Percentiles rank a stretch among this genome's conserved stretches.
phyloP scores from a whole-genome alignment of 2,113 vertebrate genomes.

The Motacilla tschutschensis region DNA sequence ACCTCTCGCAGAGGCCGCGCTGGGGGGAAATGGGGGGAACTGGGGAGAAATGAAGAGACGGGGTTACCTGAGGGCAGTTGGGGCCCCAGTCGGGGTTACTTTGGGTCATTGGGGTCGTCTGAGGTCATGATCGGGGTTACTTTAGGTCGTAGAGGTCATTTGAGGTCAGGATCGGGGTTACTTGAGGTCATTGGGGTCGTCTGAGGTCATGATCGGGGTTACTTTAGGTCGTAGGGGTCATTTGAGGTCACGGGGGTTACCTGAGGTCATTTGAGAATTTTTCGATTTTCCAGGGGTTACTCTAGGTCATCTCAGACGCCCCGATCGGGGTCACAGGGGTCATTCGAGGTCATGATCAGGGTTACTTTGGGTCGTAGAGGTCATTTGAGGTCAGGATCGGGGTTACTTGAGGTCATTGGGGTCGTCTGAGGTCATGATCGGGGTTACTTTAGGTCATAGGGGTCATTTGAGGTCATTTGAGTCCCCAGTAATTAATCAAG shows the following conservation, averaged over 20 bases:
- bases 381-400: not conserved
- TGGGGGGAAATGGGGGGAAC: rapidly evolving
- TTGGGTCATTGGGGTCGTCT: rapidly evolving
- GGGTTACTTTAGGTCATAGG: not conserved
- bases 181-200: not conserved
- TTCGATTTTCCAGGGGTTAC: not conserved
- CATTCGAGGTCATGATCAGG: not conserved
- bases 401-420: not conserved
- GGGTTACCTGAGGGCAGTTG: not conserved
- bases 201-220: not conserved
- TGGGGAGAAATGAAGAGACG: rapidly evolving
- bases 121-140: not conserved
- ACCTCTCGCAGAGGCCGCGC: rapidly evolving
- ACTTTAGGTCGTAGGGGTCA: not conserved
- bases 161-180: not conserved
- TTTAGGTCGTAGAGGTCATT: not conserved
- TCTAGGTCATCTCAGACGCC: not conserved
- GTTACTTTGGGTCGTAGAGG: not conserved
- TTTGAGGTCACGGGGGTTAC: not conserved
- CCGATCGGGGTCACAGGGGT: not conserved
- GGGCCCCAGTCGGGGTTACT: rapidly evolving
- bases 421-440: not conserved
- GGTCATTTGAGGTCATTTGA: not conserved
- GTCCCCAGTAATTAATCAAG: too few relatives aligned
- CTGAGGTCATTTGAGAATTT: not conserved